Base-by-base conservation (phyloP, 2,113 vertebrate species). In the Oxyruncus cristatus region DNA sequence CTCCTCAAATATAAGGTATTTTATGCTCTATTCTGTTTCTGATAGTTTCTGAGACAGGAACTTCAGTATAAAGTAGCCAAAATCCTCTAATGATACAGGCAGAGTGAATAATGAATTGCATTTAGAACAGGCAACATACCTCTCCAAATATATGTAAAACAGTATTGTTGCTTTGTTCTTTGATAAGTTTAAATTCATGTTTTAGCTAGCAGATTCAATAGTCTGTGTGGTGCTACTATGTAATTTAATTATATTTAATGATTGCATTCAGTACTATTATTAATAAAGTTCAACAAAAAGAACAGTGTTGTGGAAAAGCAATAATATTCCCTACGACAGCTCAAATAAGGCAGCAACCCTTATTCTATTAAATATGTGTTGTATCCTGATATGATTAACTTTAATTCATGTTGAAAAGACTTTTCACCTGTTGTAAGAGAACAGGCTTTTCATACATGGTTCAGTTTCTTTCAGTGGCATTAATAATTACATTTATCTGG, bases 321-420 rank as follows among this genome's bases (percentile, higher is more conserved):
- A 3, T 85, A 90, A 70, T 91, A 84, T 80, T 49, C 53, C 23
- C 49, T 74, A 63, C 73, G 71, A 72, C 63, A 75, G 49, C 87
- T 92, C 61, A 85, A 44, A 76, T 92, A 92, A 81, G 49, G 62
- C 95, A 96, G 91, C 74, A 80, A 53, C 66, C 41, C 67, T 95
- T 93, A 75, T 91, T 96, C 53, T 90, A 8, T 92, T 95, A 76
- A 85, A 46, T 72, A 59, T 89, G n/a, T 85, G 58, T 75, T 7
- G 0, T 89, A 85, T 73, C 74, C 63, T 91, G 67, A 81, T 95
- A 74, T 70, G 88, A 94, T 97, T 95, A 97, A 78, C 50, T 65
- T 94, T 93, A 91, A 94, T 97, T 95, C 39, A 39, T 53, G 50
- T 78, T 95, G 95, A 97, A 95, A 95, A 93, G 65, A 44, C 65